These are phyloP conservation scores for Brachionus calyciflorus DNA, from an alignment of 1,140 invertebrate genomes.

Conservation along the genomic window DNA sequence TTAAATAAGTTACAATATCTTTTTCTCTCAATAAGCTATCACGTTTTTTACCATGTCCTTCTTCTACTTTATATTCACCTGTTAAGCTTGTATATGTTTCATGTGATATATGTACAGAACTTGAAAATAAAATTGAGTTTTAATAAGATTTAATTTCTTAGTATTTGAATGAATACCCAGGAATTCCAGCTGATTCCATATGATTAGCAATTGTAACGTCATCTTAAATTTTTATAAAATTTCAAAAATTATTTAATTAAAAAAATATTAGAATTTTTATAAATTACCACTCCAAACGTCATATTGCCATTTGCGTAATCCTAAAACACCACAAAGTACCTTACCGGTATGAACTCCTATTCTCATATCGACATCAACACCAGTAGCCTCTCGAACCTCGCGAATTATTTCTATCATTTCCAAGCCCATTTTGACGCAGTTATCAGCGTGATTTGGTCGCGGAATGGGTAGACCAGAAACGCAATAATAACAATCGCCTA, in stretches of 20 bases:
- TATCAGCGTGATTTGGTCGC: conserved; percentile 82
- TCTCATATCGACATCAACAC: conserved; percentile 73
- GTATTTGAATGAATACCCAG: conserved; percentile 69
- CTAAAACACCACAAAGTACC: conserved; percentile 89
- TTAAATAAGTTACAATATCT: conserved; percentile 33
- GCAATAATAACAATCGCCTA: conserved; percentile 91
- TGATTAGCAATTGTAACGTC: conserved; percentile 93
- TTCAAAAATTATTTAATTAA: too few species aligned
- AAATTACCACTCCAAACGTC: conserved; percentile 44
- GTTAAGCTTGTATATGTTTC: conserved; percentile 15
- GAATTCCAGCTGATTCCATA: conserved; percentile 89
- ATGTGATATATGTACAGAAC: conserved; percentile 42
- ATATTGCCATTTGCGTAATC: conserved; percentile 70
- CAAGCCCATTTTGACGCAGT: conserved; percentile 89
- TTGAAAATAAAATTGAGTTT: background rate
- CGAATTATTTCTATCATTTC: conserved; percentile 92
- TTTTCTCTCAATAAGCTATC: conserved; percentile 4
- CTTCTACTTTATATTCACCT: conserved; percentile 36
- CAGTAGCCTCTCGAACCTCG: conserved; percentile 38
- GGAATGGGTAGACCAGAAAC: conserved; percentile 85
- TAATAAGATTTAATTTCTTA: background rate
- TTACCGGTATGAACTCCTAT: conserved; percentile 90
- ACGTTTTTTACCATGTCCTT: conserved; percentile 7
- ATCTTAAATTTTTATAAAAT: too few species aligned
- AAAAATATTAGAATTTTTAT: too few species aligned